Base-by-base conservation (phyloP, 2,888 invertebrate species). In the Platycnemis pennipes region DNA sequence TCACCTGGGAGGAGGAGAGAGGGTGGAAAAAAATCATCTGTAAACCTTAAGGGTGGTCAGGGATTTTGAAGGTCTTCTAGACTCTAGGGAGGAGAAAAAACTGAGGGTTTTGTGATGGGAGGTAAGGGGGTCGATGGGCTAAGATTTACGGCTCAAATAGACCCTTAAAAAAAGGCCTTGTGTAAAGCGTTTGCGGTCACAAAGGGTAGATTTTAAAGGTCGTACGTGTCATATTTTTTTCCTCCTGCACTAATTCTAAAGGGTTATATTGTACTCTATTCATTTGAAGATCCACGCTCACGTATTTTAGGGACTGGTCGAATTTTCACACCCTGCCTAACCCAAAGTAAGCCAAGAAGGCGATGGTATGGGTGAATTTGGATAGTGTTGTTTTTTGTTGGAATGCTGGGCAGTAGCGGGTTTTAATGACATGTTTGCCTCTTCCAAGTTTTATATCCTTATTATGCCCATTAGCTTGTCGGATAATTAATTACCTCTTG, bases 221-320 rank as follows among this genome's bases (percentile, higher is more conserved):
- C 63, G 42, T 91, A 45, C n/a, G 63, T 22, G 63, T 42, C 69
- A 11, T 91, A 53, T 89, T 88, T 91, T 91, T 44, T 56, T 26
- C 37, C 44, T 63, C 56, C 11, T 77, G 77, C 77, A 22, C 77
- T n/a, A 91, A 91, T 56, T 44, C 44, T 31, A 53, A 91, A 91
- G 91, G 63, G 91, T 91, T 91, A 91, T 91, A 91, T 91, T 44
- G 77, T 13, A n/a, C 44, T 44, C 63, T 69, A 91, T 91, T 91
- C 91, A 63, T 44, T 22, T 69, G n/a, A 4, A 44, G 56, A 26
- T n/a, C 44, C 3, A n/a, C 44, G 63, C 63, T 91, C 53, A 26
- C 37, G 56, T 31, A 13, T 77, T 44, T 88, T 63, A 89, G 63
- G 56, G 89, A 69, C n/a, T 91, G 56, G 63, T 56, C 63, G 77